These are phyloP conservation scores for Cynopterus brachyotis DNA, from an alignment of 2,113 vertebrate genomes.

Conservation along the genomic window DNA sequence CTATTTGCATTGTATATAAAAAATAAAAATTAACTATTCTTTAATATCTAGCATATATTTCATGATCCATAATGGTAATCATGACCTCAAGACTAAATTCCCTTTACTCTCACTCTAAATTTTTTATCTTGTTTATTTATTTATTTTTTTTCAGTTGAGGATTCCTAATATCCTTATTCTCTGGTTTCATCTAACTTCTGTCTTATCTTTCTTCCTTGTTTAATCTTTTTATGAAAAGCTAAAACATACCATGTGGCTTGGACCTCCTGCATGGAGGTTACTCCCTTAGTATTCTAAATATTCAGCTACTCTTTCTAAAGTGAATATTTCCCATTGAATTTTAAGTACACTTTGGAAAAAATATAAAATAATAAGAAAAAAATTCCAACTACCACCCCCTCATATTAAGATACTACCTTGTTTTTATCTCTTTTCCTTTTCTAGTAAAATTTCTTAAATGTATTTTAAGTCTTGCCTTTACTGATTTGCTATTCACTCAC, in stretches of 20 bases:
- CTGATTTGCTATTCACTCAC: neutral
- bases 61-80: neutral
- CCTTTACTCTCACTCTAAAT: neutral
- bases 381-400: neutral
- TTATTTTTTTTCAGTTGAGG: neutral
- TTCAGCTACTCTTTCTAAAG: neutral
- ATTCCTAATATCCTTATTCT: neutral
- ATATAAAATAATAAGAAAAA: neutral
- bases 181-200: neutral
- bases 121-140: neutral
- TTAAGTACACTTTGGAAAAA: slow-evolving; percentile 27
- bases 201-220: neutral
- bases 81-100: neutral
- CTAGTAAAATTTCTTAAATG: neutral
- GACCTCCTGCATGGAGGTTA: neutral
- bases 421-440: neutral
- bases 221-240: neutral
- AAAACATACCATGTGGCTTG: neutral
- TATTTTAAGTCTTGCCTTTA: neutral
- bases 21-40: neutral
- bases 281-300: neutral
- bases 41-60: neutral
- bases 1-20: neutral
- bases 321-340: neutral
- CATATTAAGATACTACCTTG: neutral